phyloP scores from a whole-genome alignment of 1,140 invertebrate genomes.

The Pogonomyrmex californicus region DNA sequence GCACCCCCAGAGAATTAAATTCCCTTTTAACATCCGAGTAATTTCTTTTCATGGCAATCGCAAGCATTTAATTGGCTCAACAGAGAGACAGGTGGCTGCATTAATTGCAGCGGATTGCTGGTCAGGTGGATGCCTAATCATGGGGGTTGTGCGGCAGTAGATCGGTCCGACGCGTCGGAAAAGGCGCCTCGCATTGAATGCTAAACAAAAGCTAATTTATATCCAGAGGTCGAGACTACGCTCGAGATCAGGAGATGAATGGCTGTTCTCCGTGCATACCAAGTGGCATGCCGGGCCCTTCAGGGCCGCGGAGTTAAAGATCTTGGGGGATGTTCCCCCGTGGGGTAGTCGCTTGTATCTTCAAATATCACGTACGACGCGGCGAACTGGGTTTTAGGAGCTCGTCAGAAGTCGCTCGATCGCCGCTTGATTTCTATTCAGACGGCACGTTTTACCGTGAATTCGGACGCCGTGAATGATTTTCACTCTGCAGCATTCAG shows the following conservation, averaged over 20 bases:
- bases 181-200: slow-evolving; percentile 85
- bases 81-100: slow-evolving; percentile 78
- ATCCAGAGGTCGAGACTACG: slow-evolving; percentile 84
- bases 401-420: slow-evolving; percentile 61
- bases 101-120: slow-evolving; percentile 83
- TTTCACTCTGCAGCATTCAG: slow-evolving; percentile 29
- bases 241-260: slow-evolving; percentile 87
- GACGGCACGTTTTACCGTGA: slow-evolving; percentile 15
- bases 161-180: slow-evolving; percentile 69
- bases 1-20: slow-evolving; percentile 78
- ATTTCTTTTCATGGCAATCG: slow-evolving; percentile 80
- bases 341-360: slow-evolving; percentile 61
- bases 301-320: slow-evolving; percentile 80
- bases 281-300: slow-evolving; percentile 75
- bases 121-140: slow-evolving; percentile 76
- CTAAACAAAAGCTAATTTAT: slow-evolving; percentile 88
- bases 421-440: slow-evolving; percentile 60
- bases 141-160: slow-evolving; percentile 47
- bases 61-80: slow-evolving; percentile 84
- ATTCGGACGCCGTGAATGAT: slow-evolving; percentile 27
- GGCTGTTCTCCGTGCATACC: slow-evolving; percentile 86
- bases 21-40: slow-evolving; percentile 73
- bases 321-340: slow-evolving; percentile 74
- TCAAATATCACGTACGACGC: slow-evolving; percentile 64
- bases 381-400: slow-evolving; percentile 22